Evolutionary conservation across 2,797 vertebrate species (phyloP).

Genomic region (Cetoscarus ocellatus): DNA sequence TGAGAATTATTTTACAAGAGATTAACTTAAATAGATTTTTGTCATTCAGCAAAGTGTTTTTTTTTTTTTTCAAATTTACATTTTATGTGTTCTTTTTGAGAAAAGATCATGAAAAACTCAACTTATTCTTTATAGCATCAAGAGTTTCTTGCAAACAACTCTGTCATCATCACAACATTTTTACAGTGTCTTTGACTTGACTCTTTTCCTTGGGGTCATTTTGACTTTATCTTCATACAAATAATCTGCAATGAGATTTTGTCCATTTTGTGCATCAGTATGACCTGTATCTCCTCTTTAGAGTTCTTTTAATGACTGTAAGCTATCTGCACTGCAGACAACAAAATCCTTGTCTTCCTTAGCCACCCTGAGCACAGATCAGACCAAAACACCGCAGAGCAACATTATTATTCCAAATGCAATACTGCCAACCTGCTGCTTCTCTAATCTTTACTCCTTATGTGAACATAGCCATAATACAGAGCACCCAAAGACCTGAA

Average conservation of each 20-base stretch:
- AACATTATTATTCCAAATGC: constrained; percentile 63
- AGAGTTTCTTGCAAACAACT: too few relatives aligned
- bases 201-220: background rate
- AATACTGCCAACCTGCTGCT: constrained; percentile 80
- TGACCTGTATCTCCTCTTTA: constrained; percentile 45
- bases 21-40: too few relatives aligned
- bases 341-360: constrained; percentile 86
- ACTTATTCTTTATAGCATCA: too few relatives aligned
- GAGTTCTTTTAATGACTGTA: constrained; percentile 53
- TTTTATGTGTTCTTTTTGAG: too few relatives aligned
- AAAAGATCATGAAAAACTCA: too few relatives aligned
- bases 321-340: constrained; percentile 77
- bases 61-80: too few relatives aligned
- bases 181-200: too few relatives aligned
- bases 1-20: too few relatives aligned
- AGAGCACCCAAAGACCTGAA: constrained; percentile 70
- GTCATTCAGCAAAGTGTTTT: too few relatives aligned
- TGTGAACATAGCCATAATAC: constrained; percentile 58
- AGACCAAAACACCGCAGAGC: constrained; percentile 63
- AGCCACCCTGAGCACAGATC: constrained; percentile 48
- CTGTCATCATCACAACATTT: too few relatives aligned
- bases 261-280: constrained; percentile 57
- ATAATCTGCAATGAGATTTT: constrained; percentile 35
- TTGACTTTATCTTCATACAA: too few relatives aligned
- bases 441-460: constrained; percentile 53